These are phyloP conservation scores for Chaenocephalus aceratus DNA, from an alignment of 2,113 vertebrate genomes.

Conservation along the genomic window DNA sequence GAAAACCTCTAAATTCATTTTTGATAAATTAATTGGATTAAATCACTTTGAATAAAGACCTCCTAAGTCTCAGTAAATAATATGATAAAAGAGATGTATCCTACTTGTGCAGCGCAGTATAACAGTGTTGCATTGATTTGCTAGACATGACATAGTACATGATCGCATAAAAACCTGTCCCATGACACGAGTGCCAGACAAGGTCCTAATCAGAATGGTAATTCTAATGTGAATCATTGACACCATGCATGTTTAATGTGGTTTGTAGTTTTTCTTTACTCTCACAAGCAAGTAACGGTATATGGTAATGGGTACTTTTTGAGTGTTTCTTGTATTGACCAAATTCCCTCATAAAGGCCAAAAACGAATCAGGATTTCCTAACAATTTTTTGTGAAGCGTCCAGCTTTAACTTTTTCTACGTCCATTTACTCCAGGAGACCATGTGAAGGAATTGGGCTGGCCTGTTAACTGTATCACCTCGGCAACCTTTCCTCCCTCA, in stretches of 20 bases:
- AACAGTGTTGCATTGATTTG: too few relatives aligned
- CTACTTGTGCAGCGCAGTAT: too few relatives aligned
- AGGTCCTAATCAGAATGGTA: neutral
- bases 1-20: too few relatives aligned
- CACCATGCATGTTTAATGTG: neutral
- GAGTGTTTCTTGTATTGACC: neutral
- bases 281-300: neutral
- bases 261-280: neutral
- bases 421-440: constrained; percentile 10
- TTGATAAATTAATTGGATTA: too few relatives aligned
- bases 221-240: neutral
- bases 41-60: too few relatives aligned
- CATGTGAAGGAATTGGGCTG: constrained; percentile 44
- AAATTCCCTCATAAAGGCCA: neutral
- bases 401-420: neutral
- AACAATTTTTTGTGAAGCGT: neutral
- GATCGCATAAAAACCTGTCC: too few relatives aligned
- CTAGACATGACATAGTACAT: too few relatives aligned
- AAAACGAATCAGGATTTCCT: constrained; percentile 1
- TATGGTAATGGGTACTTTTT: neutral
- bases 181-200: too few relatives aligned
- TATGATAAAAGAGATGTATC: too few relatives aligned
- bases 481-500: constrained; percentile 64
- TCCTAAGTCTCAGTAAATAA: too few relatives aligned
- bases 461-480: constrained; percentile 51